These are phyloP conservation scores for Crematogaster levior DNA, from an alignment of 2,888 invertebrate species.

Conservation along the genomic window DNA sequence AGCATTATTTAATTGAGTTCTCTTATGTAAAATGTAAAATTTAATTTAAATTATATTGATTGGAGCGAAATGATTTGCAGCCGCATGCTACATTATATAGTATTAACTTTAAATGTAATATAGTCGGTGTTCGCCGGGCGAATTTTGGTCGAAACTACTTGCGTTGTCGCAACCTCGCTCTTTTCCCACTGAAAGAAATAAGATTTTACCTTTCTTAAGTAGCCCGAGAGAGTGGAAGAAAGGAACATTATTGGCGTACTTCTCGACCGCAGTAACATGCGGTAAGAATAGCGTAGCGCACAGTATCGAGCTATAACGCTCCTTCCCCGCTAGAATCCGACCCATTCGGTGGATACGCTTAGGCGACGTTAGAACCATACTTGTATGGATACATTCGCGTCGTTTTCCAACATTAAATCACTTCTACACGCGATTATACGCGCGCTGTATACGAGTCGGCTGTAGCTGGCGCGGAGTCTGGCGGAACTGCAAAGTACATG, in stretches of 20 bases:
- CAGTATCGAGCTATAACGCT: background rate
- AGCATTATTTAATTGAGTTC: background rate
- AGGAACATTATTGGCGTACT: slow-evolving; percentile 32
- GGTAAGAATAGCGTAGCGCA: slow-evolving; percentile 9
- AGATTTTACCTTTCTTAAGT: slow-evolving; percentile 41
- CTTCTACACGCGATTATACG: slow-evolving; percentile 43
- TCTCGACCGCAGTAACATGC: slow-evolving; percentile 13
- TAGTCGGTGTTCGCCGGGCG: background rate
- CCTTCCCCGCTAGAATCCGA: background rate
- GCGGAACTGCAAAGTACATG: slow-evolving; percentile 43
- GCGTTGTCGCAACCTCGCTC: background rate
- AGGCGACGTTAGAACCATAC: slow-evolving; percentile 22
- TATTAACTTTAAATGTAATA: background rate
- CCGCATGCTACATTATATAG: too few relatives aligned
- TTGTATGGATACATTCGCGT: slow-evolving; percentile 42
- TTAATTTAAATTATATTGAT: slow-evolving; percentile 9
- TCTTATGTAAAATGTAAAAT: background rate
- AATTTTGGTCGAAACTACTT: background rate
- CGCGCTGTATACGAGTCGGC: slow-evolving; percentile 1
- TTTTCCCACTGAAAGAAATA: slow-evolving; percentile 21
- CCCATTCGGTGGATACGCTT: slow-evolving; percentile 9
- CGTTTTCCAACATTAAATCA: slow-evolving; percentile 44
- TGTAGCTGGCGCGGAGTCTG: background rate
- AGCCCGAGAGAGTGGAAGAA: background rate
- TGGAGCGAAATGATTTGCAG: background rate